A percentile compares a stretch with the other conserved stretches of the same genome.
Conservation (phyloP, 2,113 vertebrate genomes). For the Upupa epops region DNA sequence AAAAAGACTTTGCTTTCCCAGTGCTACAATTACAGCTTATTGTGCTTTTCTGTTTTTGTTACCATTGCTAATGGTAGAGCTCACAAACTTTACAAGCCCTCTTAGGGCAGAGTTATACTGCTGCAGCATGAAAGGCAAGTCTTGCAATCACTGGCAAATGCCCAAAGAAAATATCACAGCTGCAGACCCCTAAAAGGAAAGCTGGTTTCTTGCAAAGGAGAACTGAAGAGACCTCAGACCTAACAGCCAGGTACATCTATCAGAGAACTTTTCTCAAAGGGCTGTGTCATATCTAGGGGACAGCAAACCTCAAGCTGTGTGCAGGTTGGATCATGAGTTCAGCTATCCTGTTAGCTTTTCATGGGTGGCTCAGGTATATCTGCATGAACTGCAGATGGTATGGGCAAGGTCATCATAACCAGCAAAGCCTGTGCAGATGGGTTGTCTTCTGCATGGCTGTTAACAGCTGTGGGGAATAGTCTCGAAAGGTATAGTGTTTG, state of each 20-base stretch:
- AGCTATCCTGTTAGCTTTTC: not conserved
- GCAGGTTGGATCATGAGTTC: not conserved
- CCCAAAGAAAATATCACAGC: not conserved
- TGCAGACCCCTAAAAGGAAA: not conserved
- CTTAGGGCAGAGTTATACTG: not conserved
- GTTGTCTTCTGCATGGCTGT: not conserved
- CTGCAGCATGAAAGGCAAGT: not conserved
- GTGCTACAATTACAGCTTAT: not conserved
- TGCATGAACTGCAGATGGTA: not conserved
- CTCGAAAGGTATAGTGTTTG: not conserved
- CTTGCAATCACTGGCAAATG: not conserved
- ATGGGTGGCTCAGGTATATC: not conserved
- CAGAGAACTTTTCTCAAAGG: not conserved
- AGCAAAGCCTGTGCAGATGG: not conserved
- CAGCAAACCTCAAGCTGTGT: not conserved
- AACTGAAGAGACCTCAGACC: not conserved
- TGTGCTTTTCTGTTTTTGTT: not conserved
- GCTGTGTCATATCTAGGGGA: not conserved
- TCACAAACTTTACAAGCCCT: not conserved
- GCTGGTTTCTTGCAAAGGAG: not conserved
- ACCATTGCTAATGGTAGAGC: not conserved
- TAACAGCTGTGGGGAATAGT: constrained; percentile 18
- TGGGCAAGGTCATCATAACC: not conserved
- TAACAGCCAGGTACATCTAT: not conserved
- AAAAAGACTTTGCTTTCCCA: not conserved